phyloP scores from a whole-genome alignment of 1,140 invertebrate species.

The Gryon sp. region DNA sequence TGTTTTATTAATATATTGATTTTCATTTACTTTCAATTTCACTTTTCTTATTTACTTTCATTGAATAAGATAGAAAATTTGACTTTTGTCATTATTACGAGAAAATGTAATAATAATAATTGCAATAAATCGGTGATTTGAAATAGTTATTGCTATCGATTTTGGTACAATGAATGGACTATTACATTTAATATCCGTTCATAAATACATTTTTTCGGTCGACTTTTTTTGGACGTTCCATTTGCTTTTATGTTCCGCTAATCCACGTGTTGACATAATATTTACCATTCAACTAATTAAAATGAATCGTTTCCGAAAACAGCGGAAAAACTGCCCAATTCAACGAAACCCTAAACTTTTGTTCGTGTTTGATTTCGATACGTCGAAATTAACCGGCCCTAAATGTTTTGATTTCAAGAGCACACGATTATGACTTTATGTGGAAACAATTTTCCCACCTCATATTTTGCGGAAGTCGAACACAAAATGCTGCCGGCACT shows the following conservation, averaged over 20 bases:
- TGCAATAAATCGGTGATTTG: too few species aligned
- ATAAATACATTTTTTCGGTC: conserved; percentile 10
- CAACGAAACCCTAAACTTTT: too few species aligned
- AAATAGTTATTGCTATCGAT: too few species aligned
- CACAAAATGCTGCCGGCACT: conserved; percentile 20
- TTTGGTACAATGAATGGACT: too few species aligned
- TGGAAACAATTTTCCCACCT: not conserved
- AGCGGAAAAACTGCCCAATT: conserved; percentile 2
- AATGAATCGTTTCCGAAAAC: not conserved
- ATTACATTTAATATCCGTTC: not conserved
- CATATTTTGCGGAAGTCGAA: conserved; percentile 30
- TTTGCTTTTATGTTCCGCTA: too few species aligned
- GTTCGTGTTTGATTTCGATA: not conserved
- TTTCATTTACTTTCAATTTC: too few species aligned
- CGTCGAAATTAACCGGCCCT: not conserved
- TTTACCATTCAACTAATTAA: conserved; percentile 42
- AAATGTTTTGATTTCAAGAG: conserved; percentile 10
- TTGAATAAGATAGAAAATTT: too few species aligned
- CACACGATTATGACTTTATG: conserved; percentile 37
- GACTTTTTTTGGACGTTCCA: conserved; percentile 2
- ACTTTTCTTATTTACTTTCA: too few species aligned
- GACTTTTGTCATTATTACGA: too few species aligned
- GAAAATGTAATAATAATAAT: too few species aligned
- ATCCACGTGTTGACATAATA: conserved; percentile 22
- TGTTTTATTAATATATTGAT: too few species aligned